Base-by-base conservation (phyloP, 30 jellyfish, hydroid and myxozoan species). In the Cassiopea xamachana region DNA sequence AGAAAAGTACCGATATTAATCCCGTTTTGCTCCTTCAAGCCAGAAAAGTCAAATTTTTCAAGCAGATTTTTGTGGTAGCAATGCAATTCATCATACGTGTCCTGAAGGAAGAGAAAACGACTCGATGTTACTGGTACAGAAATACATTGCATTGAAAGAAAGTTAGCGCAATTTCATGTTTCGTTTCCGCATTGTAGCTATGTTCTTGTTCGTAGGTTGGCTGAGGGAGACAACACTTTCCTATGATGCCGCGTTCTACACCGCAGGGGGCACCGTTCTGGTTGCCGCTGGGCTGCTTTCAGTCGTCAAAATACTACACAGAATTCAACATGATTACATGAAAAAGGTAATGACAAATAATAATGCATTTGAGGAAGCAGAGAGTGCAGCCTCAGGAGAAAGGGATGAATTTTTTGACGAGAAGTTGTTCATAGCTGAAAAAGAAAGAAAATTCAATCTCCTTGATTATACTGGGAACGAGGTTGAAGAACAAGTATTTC, bases 211-310 rank as follows among this genome's bases (percentile, higher is more conserved):
- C 49, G 14, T 43, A 91, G 97, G 97, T n/a, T 91, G 86, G 82
- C 84, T 91, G 46, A 86, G 92, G 19, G 92, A 87, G 73, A 79
- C 77, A 18, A 77, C 93, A 13, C 67, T 43, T 45, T 55, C 85
- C 2, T 91, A 91, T 85, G 86, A 83, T 45, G 69, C 71, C 1
- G 93, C 97, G 1, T 84, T 91, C 64, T 91, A 70, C 80, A 69
- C 82, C n/a, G 48, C 92, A 9, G 97, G 97, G 46, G 83, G 77
- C 75, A 64, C 78, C 1, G 46, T 91, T n/a, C 90, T 85, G 1
- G 51, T 91, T 19, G 94, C 92, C 46, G 77, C 83, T 50, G 77
- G 80, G 47, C 48, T 80, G 62, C 86, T 77, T 50, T 85, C 79
- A 77, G 16, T 84, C 27, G 94, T 91, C 77, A 88, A 79, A n/a